Conservation (phyloP, 2,797 vertebrate species). For the Adrianichthys oophorus region DNA sequence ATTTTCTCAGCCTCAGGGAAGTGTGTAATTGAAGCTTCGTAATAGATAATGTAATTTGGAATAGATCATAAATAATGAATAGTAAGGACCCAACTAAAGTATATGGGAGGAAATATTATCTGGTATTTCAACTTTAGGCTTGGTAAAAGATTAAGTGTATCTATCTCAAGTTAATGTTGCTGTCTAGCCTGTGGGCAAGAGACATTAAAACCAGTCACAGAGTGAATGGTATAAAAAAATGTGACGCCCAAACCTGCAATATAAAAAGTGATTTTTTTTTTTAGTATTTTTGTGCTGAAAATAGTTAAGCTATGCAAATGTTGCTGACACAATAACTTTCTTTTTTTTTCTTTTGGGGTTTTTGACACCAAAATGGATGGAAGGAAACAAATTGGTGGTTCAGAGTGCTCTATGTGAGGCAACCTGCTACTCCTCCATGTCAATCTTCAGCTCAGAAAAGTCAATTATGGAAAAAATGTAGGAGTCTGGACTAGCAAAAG, state of each 20-base stretch:
- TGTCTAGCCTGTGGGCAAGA: constrained; percentile 60
- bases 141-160: constrained; percentile 71
- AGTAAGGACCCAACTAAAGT: constrained; percentile 66
- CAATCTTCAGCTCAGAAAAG: constrained; percentile 46
- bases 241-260: constrained; percentile 19
- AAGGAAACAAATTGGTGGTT: constrained; percentile 23
- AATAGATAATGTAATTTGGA: constrained; percentile 81
- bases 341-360: too few species aligned
- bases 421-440: constrained; percentile 51
- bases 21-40: constrained; percentile 75
- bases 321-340: constrained; percentile 10
- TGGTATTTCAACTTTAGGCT: constrained; percentile 75
- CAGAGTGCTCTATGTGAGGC: constrained; percentile 33
- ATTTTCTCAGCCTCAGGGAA: constrained; percentile 66
- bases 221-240: constrained; percentile 27
- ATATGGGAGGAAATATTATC: constrained; percentile 78
- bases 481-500: constrained; percentile 53
- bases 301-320: constrained; percentile 33
- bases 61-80: constrained; percentile 83
- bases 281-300: constrained; percentile 32
- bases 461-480: constrained; percentile 42
- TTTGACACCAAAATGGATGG: constrained; percentile 15
- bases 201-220: constrained; percentile 58
- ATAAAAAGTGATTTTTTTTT: constrained; percentile 25
- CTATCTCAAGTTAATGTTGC: constrained; percentile 67